Evolutionary conservation across 2,888 invertebrate genomes (phyloP).

Genomic region (Apomyelois bistriatella): DNA sequence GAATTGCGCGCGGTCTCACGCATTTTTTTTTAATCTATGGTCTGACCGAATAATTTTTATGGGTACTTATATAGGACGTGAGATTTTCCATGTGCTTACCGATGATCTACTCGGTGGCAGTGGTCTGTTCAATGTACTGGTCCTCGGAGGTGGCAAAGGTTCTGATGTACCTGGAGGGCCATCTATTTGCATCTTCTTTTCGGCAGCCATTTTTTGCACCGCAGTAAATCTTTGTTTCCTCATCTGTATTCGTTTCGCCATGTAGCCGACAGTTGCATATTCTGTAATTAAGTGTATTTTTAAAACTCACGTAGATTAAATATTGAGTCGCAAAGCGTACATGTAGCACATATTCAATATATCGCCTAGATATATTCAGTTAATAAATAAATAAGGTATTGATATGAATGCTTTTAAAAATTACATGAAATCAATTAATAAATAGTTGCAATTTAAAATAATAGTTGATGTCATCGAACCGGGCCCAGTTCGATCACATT

Average conservation of each 20-base stretch:
- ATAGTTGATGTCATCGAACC: not conserved
- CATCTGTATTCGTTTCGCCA: constrained; percentile 98
- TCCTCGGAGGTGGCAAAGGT: constrained; percentile 81
- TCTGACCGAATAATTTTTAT: no score
- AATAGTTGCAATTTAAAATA: not conserved
- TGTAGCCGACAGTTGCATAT: constrained; percentile 98
- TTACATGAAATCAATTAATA: no score
- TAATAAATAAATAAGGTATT: no score
- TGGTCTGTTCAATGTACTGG: constrained; percentile 82
- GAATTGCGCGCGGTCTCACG: no score
- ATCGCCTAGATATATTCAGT: no score
- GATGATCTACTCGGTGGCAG: constrained; percentile 66
- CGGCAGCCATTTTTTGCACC: constrained; percentile 94
- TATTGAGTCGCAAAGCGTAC: constrained; percentile 4
- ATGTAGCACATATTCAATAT: no score
- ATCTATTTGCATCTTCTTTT: constrained; percentile 91
- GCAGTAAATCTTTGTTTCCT: constrained; percentile 94
- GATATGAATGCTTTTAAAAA: no score
- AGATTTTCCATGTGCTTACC: no score
- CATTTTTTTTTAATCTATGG: no score
- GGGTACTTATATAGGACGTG: no score
- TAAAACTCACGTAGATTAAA: constrained; percentile 6
- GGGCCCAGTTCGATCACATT: not conserved
- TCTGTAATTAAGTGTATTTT: constrained; percentile 80
- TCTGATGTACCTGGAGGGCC: constrained; percentile 83